These are phyloP conservation scores for Lissocephala sabroskyi DNA, from an alignment of 2,888 invertebrate species.

Conservation along the genomic window DNA sequence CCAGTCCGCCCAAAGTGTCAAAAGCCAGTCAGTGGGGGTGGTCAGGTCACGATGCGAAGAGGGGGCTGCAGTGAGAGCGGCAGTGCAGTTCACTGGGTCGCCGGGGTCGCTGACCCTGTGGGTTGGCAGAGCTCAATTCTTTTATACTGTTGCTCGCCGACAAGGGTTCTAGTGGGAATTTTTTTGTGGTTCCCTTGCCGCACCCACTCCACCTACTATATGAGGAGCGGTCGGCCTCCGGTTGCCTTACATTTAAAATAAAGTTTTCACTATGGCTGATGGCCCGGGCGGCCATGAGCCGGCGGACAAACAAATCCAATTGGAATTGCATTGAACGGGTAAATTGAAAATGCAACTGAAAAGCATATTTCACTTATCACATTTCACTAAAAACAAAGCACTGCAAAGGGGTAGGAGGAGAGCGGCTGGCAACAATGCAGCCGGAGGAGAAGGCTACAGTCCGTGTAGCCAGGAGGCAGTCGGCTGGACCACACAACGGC, in stretches of 20 bases:
- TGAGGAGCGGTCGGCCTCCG: too few relatives aligned
- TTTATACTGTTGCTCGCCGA: too few relatives aligned
- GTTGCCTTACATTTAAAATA: neutral
- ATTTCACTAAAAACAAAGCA: slow-evolving; percentile 21
- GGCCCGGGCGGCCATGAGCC: slow-evolving; percentile 1
- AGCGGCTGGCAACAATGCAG: slow-evolving; percentile 9
- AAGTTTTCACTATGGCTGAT: slow-evolving; percentile 1
- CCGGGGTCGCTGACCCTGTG: too few relatives aligned
- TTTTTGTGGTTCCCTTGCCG: too few relatives aligned
- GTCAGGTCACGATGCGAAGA: slow-evolving; percentile 7
- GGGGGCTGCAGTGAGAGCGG: too few relatives aligned
- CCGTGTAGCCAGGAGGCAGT: too few relatives aligned
- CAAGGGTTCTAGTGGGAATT: too few relatives aligned
- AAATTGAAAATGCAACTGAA: slow-evolving; percentile 61
- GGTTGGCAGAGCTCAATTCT: too few relatives aligned
- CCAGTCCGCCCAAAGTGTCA: slow-evolving; percentile 59
- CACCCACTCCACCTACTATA: too few relatives aligned
- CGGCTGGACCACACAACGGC: too few relatives aligned
- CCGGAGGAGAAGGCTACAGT: too few relatives aligned
- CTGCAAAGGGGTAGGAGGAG: slow-evolving; percentile 25
- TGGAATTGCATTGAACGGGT: slow-evolving; percentile 61
- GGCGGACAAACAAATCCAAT: slow-evolving; percentile 46
- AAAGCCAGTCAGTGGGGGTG: slow-evolving; percentile 39
- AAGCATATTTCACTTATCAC: slow-evolving; percentile 63
- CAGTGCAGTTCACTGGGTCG: too few relatives aligned